Evolutionary conservation across 2,113 vertebrate genomes (phyloP).

Genomic region (Psittacula cyanocephala): DNA sequence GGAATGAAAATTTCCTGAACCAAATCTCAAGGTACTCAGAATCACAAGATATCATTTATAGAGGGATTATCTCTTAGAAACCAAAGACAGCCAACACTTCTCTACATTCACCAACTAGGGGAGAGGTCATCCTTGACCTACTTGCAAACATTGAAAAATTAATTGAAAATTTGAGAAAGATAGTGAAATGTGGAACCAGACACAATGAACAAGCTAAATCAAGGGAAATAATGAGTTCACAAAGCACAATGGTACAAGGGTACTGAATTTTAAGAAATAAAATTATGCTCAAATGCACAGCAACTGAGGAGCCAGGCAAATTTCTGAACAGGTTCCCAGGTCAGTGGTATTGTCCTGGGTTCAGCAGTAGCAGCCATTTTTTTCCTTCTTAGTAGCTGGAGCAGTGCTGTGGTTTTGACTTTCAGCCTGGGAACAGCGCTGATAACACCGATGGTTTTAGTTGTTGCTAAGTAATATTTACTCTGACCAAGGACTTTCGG

Average conservation of each 20-base stretch:
- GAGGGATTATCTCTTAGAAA: slow-evolving; percentile 23
- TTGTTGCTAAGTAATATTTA: too few relatives aligned
- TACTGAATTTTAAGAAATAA: not conserved
- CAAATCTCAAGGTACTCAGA: slow-evolving; percentile 8
- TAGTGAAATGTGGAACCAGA: not conserved
- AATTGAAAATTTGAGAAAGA: not conserved
- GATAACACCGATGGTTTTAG: too few relatives aligned
- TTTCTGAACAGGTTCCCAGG: not conserved
- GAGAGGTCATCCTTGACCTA: slow-evolving; percentile 27
- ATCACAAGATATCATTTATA: not conserved
- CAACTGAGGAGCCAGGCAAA: not conserved
- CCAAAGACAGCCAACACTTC: not conserved
- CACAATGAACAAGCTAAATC: not conserved
- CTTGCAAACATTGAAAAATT: not conserved
- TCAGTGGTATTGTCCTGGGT: not conserved
- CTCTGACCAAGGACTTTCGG: too few relatives aligned
- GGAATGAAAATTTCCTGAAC: not conserved
- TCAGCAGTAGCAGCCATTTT: too few relatives aligned
- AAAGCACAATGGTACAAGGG: not conserved
- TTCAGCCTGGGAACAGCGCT: too few relatives aligned
- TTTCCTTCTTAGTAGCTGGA: too few relatives aligned
- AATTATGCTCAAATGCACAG: not conserved
- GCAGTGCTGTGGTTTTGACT: too few relatives aligned
- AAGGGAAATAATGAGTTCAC: not conserved
- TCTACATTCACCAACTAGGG: not conserved